phyloP scores from a whole-genome alignment of 2,113 vertebrate genomes.

The Columba livia region DNA sequence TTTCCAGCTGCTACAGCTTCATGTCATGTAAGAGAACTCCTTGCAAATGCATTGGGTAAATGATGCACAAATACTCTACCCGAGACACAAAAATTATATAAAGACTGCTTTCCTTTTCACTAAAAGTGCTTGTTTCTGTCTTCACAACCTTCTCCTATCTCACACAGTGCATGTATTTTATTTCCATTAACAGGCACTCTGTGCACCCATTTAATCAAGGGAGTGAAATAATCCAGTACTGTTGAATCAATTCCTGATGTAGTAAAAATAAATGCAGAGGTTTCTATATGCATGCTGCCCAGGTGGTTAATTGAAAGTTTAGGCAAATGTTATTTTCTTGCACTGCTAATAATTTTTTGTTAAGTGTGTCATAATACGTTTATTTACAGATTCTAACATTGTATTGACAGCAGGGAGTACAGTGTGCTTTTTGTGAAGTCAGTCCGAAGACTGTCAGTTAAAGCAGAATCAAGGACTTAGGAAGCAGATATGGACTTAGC shows the following conservation, averaged over 20 bases:
- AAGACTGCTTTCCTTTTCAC: not conserved
- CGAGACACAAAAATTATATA: not conserved
- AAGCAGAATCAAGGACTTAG: not conserved
- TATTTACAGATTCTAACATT: not conserved
- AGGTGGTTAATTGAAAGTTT: not conserved
- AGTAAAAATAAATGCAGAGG: constrained; percentile 11
- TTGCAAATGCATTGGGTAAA: not conserved
- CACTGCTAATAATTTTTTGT: not conserved
- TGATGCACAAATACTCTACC: not conserved
- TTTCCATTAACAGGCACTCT: not conserved
- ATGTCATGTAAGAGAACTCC: not conserved
- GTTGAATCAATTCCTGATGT: not conserved
- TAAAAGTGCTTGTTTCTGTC: not conserved
- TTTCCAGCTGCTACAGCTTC: not conserved
- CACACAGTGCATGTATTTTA: not conserved
- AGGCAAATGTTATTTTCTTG: constrained; percentile 10
- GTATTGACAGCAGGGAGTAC: not conserved
- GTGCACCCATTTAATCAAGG: not conserved
- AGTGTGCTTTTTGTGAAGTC: not conserved
- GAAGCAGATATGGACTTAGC: not conserved
- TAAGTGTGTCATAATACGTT: not conserved
- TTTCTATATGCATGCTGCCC: not conserved
- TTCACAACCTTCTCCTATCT: not conserved
- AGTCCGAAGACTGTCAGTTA: constrained; percentile 31
- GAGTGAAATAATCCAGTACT: not conserved